Conservation (phyloP, 2,113 vertebrate species). For the Percopsis transmontana region DNA sequence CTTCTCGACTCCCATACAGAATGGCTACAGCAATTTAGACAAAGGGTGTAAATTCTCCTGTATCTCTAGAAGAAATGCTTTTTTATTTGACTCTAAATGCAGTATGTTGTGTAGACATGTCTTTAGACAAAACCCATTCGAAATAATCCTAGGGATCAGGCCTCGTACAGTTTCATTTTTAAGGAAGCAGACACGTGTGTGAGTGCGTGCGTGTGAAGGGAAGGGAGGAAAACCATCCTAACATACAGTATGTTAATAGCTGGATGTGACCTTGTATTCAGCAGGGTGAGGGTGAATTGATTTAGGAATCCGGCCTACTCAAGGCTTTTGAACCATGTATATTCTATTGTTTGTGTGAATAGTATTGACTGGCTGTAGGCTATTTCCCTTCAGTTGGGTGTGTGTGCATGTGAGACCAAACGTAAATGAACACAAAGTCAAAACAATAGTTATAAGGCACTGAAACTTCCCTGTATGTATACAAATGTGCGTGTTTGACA, state of each 20-base stretch:
- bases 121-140: no score
- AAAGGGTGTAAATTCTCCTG: no score
- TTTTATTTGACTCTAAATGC: background rate
- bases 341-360: background rate
- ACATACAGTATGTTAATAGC: background rate
- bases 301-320: no score
- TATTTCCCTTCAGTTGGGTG: background rate
- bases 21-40: slow-evolving; percentile 17
- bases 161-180: background rate
- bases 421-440: background rate
- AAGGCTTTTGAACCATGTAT: no score
- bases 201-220: background rate
- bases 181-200: background rate
- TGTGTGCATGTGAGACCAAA: background rate
- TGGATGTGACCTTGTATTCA: no score
- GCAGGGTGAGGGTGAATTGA: background rate
- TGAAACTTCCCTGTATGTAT: no score
- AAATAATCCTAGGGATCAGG: background rate
- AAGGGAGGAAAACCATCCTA: background rate
- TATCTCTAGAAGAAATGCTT: slow-evolving; percentile 7
- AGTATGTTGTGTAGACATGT: background rate
- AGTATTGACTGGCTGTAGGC: background rate
- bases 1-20: background rate
- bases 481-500: no score
- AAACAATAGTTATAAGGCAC: background rate